phyloP scores from a whole-genome alignment of 2,888 invertebrate genomes.

The Caradrina clavipalpis region DNA sequence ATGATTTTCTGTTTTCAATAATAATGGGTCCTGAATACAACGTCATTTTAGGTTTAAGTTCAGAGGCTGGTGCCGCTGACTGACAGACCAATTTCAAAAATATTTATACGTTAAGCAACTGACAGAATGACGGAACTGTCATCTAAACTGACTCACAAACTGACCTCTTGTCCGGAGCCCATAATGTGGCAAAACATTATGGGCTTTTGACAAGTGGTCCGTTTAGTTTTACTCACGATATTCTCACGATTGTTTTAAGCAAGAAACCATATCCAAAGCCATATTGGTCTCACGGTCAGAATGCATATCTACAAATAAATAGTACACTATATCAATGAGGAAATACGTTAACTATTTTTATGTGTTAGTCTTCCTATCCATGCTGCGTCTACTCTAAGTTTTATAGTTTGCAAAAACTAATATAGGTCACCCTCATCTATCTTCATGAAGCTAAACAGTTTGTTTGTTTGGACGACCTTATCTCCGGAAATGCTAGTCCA shows the following conservation, averaged over 20 bases:
- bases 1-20: not conserved
- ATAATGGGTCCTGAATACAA: no score
- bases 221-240: not conserved
- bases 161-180: no score
- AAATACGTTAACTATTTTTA: constrained; percentile 29
- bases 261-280: constrained; percentile 3
- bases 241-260: not conserved
- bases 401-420: constrained; percentile 42
- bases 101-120: no score
- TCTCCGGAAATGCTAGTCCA: no score
- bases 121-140: no score
- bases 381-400: constrained; percentile 7
- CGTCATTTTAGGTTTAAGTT: no score
- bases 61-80: no score
- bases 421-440: constrained; percentile 17
- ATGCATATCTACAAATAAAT: not conserved
- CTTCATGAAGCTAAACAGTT: no score
- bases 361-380: constrained; percentile 25
- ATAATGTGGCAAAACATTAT: not conserved
- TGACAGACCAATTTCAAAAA: no score
- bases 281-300: constrained; percentile 3
- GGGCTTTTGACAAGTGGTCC: not conserved
- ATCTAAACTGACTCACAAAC: no score
- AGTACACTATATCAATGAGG: constrained; percentile 4
- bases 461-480: no score